These are phyloP conservation scores for Trachelus troglodyta DNA, from an alignment of 2,888 invertebrate species.

Conservation along the genomic window DNA sequence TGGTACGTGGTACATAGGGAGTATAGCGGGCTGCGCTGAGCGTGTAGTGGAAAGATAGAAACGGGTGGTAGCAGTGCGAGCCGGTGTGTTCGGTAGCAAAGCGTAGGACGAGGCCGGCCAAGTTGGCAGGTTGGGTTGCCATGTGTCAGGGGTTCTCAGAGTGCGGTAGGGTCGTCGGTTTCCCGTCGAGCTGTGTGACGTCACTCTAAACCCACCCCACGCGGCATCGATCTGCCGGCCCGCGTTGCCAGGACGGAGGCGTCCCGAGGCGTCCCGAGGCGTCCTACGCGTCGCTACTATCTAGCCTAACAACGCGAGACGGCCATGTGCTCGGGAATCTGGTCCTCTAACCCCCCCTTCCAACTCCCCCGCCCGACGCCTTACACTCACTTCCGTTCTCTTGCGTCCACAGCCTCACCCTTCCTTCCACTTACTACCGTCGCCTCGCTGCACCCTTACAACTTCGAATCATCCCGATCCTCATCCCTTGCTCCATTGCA, in stretches of 20 bases:
- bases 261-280: slow-evolving; percentile 10
- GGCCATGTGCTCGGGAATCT: slow-evolving; percentile 29
- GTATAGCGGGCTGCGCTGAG: background rate
- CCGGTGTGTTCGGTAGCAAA: slow-evolving; percentile 6
- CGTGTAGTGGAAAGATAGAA: background rate
- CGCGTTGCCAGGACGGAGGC: slow-evolving; percentile 9
- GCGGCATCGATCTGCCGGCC: slow-evolving; percentile 26
- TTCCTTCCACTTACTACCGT: background rate
- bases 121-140: slow-evolving; percentile 2
- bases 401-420: background rate
- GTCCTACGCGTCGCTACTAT: slow-evolving; percentile 23
- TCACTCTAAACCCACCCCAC: slow-evolving; percentile 30
- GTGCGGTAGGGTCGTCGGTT: background rate
- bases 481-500: background rate
- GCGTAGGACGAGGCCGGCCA: background rate
- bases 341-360: slow-evolving; percentile 8
- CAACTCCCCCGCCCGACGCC: background rate
- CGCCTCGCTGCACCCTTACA: background rate
- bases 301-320: slow-evolving; percentile 26
- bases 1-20: background rate
- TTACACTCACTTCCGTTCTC: background rate
- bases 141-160: slow-evolving; percentile 1
- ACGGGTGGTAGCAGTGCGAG: background rate
- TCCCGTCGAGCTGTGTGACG: slow-evolving; percentile 26
- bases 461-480: background rate